phyloP scores from a whole-genome alignment of 2,797 vertebrate genomes.

The Eutrigla gurnardus region DNA sequence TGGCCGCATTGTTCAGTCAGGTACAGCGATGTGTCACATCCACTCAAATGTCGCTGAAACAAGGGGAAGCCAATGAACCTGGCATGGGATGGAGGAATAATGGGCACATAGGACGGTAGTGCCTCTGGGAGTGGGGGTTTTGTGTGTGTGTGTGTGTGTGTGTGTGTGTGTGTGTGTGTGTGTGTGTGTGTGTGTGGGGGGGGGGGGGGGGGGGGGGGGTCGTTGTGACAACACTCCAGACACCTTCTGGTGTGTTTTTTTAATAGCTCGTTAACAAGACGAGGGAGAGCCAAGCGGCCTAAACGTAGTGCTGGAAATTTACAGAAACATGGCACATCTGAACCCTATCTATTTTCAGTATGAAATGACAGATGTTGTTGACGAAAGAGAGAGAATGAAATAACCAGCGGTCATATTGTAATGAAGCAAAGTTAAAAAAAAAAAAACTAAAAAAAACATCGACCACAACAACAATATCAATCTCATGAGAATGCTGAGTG shows the following conservation, averaged over 20 bases:
- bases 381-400: constrained; percentile 63
- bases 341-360: constrained; percentile 16
- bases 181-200: no score
- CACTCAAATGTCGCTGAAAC: constrained; percentile 52
- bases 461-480: constrained; percentile 72
- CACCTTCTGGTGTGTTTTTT: constrained; percentile 23
- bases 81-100: constrained; percentile 36
- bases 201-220: not conserved
- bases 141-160: no score
- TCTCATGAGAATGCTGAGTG: constrained; percentile 77
- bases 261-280: constrained; percentile 64
- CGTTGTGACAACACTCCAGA: constrained; percentile 46
- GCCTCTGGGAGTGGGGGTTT: not conserved
- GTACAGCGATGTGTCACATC: constrained; percentile 45
- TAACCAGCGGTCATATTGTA: constrained; percentile 65
- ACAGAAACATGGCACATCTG: constrained; percentile 27
- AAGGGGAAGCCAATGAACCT: constrained; percentile 46
- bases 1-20: constrained; percentile 56
- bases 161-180: no score
- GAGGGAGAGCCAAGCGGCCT: constrained; percentile 28
- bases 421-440: constrained; percentile 68
- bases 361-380: constrained; percentile 79
- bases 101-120: constrained; percentile 5
- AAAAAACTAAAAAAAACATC: constrained; percentile 71
- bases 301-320: constrained; percentile 36